Conservation (phyloP, 2,888 invertebrate species). For the Drosophila setosimentum region DNA sequence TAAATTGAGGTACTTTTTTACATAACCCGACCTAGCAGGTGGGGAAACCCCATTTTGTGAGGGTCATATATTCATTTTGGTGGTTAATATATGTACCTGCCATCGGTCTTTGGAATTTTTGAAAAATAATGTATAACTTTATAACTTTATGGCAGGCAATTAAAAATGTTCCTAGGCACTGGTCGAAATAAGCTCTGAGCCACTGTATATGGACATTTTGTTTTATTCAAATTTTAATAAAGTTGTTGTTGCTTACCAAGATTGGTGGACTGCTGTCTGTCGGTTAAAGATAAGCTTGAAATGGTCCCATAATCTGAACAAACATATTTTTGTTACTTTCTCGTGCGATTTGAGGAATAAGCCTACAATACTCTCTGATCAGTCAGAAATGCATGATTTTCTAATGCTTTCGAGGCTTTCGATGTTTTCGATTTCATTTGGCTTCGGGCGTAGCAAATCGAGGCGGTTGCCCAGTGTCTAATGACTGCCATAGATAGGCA, state of each 20-base stretch:
- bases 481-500: conserved; percentile 69
- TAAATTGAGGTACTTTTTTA: too few relatives aligned
- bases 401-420: conserved; percentile 38
- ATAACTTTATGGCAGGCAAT: too few relatives aligned
- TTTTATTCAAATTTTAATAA: neutral
- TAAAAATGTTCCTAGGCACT: too few relatives aligned
- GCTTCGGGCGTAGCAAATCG: conserved; percentile 51
- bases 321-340: neutral
- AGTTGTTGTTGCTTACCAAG: too few relatives aligned
- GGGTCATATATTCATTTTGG: too few relatives aligned
- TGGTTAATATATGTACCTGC: too few relatives aligned
- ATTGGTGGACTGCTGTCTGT: neutral
- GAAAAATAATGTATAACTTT: too few relatives aligned
- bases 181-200: too few relatives aligned
- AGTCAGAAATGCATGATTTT: conserved; percentile 15
- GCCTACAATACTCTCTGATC: neutral
- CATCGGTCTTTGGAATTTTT: too few relatives aligned
- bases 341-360: neutral
- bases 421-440: conserved; percentile 53
- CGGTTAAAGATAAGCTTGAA: too few relatives aligned
- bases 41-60: too few relatives aligned
- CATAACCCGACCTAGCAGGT: too few relatives aligned
- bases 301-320: neutral
- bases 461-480: conserved; percentile 56
- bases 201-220: neutral